These are phyloP conservation scores for Serilophus lunatus DNA, from an alignment of 2,113 vertebrate species.

Conservation along the genomic window DNA sequence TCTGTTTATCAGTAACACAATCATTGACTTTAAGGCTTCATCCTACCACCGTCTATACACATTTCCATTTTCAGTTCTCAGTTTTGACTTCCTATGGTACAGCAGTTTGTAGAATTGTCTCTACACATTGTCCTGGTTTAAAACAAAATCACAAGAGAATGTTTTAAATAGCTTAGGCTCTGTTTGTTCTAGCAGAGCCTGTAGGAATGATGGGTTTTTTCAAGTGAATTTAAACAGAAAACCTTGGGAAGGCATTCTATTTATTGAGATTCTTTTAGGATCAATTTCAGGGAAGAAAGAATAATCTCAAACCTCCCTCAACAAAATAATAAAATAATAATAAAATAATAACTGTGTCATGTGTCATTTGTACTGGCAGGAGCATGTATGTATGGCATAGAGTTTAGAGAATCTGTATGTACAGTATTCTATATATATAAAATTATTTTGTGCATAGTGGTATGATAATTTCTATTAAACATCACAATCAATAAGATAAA, in stretches of 20 bases:
- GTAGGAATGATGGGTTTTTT: not conserved
- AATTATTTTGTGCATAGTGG: not conserved
- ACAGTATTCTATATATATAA: not conserved
- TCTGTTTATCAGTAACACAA: not conserved
- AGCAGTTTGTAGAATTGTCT: not conserved
- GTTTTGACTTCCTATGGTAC: not conserved
- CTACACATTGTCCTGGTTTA: not conserved
- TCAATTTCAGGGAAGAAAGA: not conserved
- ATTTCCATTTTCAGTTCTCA: not conserved
- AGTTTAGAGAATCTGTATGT: not conserved
- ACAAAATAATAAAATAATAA: too few species aligned
- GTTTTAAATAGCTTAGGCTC: not conserved
- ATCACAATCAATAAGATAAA: not conserved
- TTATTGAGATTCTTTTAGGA: not conserved
- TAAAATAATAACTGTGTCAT: not conserved
- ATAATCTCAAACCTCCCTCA: not conserved
- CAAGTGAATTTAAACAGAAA: not conserved
- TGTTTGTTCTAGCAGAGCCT: not conserved
- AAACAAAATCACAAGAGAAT: not conserved
- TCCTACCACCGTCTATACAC: not conserved
- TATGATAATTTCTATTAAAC: not conserved
- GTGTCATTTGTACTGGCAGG: not conserved
- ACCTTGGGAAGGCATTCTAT: not conserved
- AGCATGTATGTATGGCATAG: not conserved
- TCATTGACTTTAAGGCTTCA: not conserved